phyloP scores from a whole-genome alignment of 2,888 invertebrate genomes.

The Limnephilus auricula region DNA sequence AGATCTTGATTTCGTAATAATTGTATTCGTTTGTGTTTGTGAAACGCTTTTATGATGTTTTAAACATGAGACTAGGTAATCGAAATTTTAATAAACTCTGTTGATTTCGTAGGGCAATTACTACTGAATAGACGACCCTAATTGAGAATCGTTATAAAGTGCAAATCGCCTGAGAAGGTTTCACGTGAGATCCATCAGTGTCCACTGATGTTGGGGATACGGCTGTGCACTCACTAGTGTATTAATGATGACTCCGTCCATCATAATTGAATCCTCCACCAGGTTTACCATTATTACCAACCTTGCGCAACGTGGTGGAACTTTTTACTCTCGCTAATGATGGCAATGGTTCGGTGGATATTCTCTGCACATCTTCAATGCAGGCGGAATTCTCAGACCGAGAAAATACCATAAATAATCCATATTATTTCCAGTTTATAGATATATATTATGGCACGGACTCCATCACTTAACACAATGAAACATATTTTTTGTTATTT shows the following conservation, averaged over 20 bases:
- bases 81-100: not conserved
- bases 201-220: not conserved
- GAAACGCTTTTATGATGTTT: no score
- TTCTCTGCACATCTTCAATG: not conserved
- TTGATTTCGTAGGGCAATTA: not conserved
- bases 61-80: no score
- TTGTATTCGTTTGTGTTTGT: no score
- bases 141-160: slow-evolving; percentile 17
- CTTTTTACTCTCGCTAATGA: slow-evolving; percentile 23
- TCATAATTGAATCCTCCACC: not conserved
- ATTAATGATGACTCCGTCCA: not conserved
- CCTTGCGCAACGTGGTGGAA: not conserved
- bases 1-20: no score
- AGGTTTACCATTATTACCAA: slow-evolving; percentile 5
- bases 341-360: slow-evolving; percentile 12
- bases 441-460: not conserved
- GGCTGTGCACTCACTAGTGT: not conserved
- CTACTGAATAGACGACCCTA: slow-evolving; percentile 21
- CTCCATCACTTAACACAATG: not conserved
- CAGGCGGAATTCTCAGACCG: not conserved
- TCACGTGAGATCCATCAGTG: not conserved
- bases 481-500: no score
- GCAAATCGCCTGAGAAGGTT: slow-evolving; percentile 4
- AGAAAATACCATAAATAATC: no score
- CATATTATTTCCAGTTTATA: not conserved